Evolutionary conservation across 2,888 invertebrate genomes (phyloP), one percentile per base, ranked within the genome.

Genomic region (Eupithecia tripunctaria): DNA sequence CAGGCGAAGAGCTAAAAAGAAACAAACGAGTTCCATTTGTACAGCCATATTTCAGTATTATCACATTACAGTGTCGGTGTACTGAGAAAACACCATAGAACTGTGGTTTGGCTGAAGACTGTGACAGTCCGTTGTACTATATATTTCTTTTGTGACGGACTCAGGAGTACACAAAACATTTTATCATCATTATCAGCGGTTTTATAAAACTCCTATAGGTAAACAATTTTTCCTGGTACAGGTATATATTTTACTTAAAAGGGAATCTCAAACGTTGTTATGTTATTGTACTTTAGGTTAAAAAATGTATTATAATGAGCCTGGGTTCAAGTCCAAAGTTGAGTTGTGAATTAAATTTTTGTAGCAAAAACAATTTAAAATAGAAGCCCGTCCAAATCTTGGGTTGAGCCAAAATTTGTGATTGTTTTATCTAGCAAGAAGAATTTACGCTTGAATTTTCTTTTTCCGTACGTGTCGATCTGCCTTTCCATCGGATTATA

Each of bases 21-120:
- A 63, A 63, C 62, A 63, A 63, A 68, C 41, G 29, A 29, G 68
- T 62, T 43, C 68, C 62, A 68, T 68, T 68, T 68, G 62, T 68
- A 68, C 32, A 68, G n/a, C 62, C 62, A 62, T 68, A 68, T 60
- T 18, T 68, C 59, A 68, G 38, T 32, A 47, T 68, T 62, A 68
- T 69, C 27, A 41, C 38, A 36, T 47, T 69, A 69, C 63, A 60
- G 56, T 56, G 56, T 10, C 4, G 1, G 18, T 36, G 36, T 63
- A n/a, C 36, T 63, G 62, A 32, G 62, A 32, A 63, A 63, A 63
- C 12, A 63, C 32, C 29, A 60, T 29, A 63, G 32, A n/a, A 63
- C 21, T 63, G 29, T 1, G 32, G 18, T 63, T 36, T 32, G 10
- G 12, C 62, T 63, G 62, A 62, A 29, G 18, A 15, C 4, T 32